phyloP scores from a whole-genome alignment of 2,113 vertebrate species.

The Pagrus major region DNA sequence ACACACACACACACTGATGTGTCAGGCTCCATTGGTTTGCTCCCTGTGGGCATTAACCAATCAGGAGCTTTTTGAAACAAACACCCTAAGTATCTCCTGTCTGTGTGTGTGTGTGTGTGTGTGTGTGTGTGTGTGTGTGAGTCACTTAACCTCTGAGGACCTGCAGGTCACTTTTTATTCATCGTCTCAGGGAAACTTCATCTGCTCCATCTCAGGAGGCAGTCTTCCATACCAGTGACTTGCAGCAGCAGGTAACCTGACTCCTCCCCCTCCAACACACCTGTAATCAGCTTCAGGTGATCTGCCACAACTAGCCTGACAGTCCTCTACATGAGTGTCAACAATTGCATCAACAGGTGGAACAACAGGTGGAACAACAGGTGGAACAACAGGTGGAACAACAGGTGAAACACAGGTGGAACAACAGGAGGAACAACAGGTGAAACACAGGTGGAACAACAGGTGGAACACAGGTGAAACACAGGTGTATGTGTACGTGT shows the following conservation, averaged over 20 bases:
- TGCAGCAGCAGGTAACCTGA: slow-evolving; percentile 37
- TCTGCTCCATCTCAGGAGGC: slow-evolving; percentile 40
- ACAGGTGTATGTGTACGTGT: no score
- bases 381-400: no score
- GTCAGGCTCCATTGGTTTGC: slow-evolving; percentile 38
- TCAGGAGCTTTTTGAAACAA: slow-evolving; percentile 40
- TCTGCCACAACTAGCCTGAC: background rate
- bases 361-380: no score
- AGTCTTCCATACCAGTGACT: slow-evolving; percentile 49
- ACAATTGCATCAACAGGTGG: background rate
- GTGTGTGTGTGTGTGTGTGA: slow-evolving; percentile 7
- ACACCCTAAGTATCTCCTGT: slow-evolving; percentile 19
- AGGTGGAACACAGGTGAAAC: no score
- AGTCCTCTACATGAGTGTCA: background rate
- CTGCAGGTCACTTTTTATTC: slow-evolving; percentile 60
- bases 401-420: no score
- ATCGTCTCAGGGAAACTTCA: slow-evolving; percentile 53
- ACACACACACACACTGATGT: background rate
- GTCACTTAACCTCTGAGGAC: slow-evolving; percentile 43
- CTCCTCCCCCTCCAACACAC: slow-evolving; percentile 16
- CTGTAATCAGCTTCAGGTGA: slow-evolving; percentile 4
- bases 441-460: no score
- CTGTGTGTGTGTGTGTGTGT: slow-evolving; percentile 14
- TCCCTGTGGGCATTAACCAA: slow-evolving; percentile 54
- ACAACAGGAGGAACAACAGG: no score